Base-by-base conservation (phyloP, 1,140 invertebrate species). In the Cotesia chilonis region DNA sequence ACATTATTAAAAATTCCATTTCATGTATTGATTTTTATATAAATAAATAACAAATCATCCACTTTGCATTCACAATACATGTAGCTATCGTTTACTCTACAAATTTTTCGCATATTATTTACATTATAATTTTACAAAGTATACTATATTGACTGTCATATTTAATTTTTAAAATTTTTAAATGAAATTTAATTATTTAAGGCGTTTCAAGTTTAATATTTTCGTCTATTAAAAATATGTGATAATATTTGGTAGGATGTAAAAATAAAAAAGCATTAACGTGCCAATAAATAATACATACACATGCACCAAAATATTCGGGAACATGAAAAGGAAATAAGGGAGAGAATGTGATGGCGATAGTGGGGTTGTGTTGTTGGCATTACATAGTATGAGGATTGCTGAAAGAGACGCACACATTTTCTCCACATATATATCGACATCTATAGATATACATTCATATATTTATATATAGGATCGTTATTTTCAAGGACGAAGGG, bases 401-500 rank as follows among this genome's bases (percentile, higher is more conserved):
- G 35, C 35, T 37, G 35, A 63, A 14, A 59, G 20, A 20, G 57
- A 59, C 57, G 57, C 20, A 28, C 57, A 28, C 14, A 7, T 28
- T 59, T 59, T 7, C 41, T 47, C 41, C 10, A 47, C 9, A 4
- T 6, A 55, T 14, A 14, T 14, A 55, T 14, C 10, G 5, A 55
- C 3, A 55, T 20, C 6, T 14, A 55, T 55, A 55, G 7, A 55
- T 55, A 17, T 55, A 55, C 17, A 20, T 14, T 10, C n/a, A 55
- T 55, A 55, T 55, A 17, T 55, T 10, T 17, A 55, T 14, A 14
- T 14, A 37, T 47, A 51, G 54, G 74, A 75, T 75, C 74, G 74
- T 75, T 75, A 75, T 75, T 75, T 75, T 63, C 70, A 72, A 75
- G 71, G 71, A 72, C 68, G 68, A 75, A 75, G 71, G 71, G 70